Percentiles rank a stretch among this genome's conserved stretches.
phyloP scores from a whole-genome alignment of 2,888 invertebrate species.

The Drosophila nigricruria region DNA sequence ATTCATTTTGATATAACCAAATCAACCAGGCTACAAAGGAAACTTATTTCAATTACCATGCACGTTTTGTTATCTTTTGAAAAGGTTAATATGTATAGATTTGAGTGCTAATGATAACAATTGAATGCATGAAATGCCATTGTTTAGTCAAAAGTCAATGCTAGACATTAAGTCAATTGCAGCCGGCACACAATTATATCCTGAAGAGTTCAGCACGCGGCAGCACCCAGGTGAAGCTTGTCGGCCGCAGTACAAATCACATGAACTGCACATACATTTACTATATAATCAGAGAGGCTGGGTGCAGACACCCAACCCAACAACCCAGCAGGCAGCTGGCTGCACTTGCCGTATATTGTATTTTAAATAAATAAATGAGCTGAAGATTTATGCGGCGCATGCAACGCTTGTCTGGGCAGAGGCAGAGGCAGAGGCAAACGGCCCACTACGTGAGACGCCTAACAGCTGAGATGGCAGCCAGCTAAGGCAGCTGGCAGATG shows the following conservation, averaged over 20 bases:
- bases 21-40: background rate
- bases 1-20: background rate
- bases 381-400: constrained; percentile 76
- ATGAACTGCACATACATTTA: constrained; percentile 61
- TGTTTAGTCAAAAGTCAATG: constrained; percentile 35
- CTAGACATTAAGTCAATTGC: constrained; percentile 53
- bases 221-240: constrained; percentile 39
- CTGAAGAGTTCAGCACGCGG: constrained; percentile 35
- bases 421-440: background rate
- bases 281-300: constrained; percentile 30
- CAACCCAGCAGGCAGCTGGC: constrained; percentile 26
- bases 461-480: constrained; percentile 4
- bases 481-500: constrained; percentile 58
- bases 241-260: constrained; percentile 61
- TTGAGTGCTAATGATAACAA: constrained; percentile 3
- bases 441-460: constrained; percentile 50
- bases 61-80: constrained; percentile 1
- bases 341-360: constrained; percentile 36
- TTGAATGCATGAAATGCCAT: constrained; percentile 17
- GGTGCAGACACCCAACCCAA: constrained; percentile 28
- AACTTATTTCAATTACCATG: background rate
- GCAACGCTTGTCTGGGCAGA: constrained; percentile 47
- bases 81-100: constrained; percentile 2
- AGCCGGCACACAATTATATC: constrained; percentile 30
- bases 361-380: constrained; percentile 69